Evolutionary conservation across 2,888 invertebrate species (phyloP), one percentile per base, ranked within the genome.

Genomic region (Lomographa bimaculata): DNA sequence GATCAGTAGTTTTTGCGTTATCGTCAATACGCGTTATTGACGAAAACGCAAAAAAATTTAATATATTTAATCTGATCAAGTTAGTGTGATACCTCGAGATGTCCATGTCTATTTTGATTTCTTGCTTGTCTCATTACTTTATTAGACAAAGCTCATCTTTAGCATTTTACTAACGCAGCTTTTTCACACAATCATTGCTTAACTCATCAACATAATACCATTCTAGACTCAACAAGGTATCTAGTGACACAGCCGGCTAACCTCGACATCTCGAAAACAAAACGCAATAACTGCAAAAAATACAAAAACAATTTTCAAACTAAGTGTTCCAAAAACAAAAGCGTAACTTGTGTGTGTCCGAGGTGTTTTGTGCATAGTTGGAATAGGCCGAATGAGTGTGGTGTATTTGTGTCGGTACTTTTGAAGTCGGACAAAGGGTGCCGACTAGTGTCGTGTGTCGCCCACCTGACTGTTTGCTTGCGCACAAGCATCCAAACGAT

Each of bases 381-480:
- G 54, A 50, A 45, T 46, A 53, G 37, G 32, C 7, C 2, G 23
- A 12, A 9, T 21, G 42, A 36, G 30, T 47, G 38, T 54, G 49
- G 54, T 53, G 61, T 79, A 67, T 78, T 80, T 80, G 80, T 62
- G 84, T 79, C 86, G 87, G 87, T 64, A 42, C 76, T 63, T 87
- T 87, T 87, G 87, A 87, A 76, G 71, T 44, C 36, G 63, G 52
- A 82, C 78, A 86, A 87, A 87, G 81, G 78, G 79, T 64, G 79
- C 87, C 87, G 84, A 71, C 66, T 68, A 73, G 81, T 80, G 84
- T 82, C 82, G 79, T 74, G 71, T 83, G 81, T 64, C 73, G 77
- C 80, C 79, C 86, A 86, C 86, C 87, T 86, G 86, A 87, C 71
- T 83, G 82, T 78, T 78, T 79, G 75, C 71, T 74, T 78, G 42